Percentiles rank a stretch among this genome's conserved stretches.
Evolutionary conservation across 30 jellyfish, hydroid and myxozoan species (phyloP).

Genomic region (Hydractinia echinata): DNA sequence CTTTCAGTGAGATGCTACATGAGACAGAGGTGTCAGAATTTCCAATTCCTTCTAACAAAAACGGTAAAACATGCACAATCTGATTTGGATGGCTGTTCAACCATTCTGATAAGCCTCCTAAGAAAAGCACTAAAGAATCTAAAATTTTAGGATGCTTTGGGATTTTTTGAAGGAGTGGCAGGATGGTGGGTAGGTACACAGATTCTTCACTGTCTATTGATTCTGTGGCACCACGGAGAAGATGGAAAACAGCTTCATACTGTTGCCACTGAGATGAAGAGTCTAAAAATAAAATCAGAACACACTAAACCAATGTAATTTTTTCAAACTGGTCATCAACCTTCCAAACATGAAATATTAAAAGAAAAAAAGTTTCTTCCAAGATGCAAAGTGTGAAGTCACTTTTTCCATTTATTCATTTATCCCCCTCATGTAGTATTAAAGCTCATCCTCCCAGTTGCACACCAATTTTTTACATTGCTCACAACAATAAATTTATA

Average conservation of each 20-base stretch:
- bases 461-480: too few species aligned
- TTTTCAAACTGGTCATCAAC: too few species aligned
- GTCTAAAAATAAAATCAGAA: not conserved
- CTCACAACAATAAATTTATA: too few species aligned
- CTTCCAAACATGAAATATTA: too few species aligned
- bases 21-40: slow-evolving; percentile 51
- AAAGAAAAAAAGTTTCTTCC: too few species aligned
- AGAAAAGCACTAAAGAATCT: slow-evolving; percentile 59
- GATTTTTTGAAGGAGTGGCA: slow-evolving; percentile 41
- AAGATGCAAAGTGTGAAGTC: too few species aligned
- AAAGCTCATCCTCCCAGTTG: too few species aligned
- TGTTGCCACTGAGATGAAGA: slow-evolving; percentile 30
- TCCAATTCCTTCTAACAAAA: slow-evolving; percentile 53
- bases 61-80: slow-evolving; percentile 47
- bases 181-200: slow-evolving; percentile 39
- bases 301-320: too few species aligned
- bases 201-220: slow-evolving; percentile 50
- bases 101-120: slow-evolving; percentile 90
- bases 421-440: too few species aligned
- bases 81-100: slow-evolving; percentile 55
- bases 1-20: slow-evolving; percentile 64
- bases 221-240: slow-evolving; percentile 81
- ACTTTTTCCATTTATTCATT: too few species aligned
- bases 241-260: slow-evolving; percentile 37
- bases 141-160: slow-evolving; percentile 78